Base-by-base conservation (phyloP, 2,888 invertebrate species). In the Volucella zonaria region DNA sequence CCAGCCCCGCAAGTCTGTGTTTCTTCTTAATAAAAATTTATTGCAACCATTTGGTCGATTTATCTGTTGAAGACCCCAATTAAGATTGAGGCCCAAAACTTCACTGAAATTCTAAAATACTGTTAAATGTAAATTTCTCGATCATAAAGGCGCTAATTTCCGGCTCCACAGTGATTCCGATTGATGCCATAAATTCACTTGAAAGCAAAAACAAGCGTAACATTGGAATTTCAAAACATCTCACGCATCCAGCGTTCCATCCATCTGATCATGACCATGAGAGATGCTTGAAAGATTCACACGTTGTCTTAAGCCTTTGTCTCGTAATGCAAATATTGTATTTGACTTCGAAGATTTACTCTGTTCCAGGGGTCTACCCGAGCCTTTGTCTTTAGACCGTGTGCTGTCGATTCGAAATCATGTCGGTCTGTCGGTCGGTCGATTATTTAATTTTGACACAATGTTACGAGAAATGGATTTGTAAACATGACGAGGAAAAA, bases 401-500 rank as follows among this genome's bases (percentile, higher is more conserved):
- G 12, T 40, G 11, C n/a, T 71, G 49, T 61, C 59, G 73, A 67
- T 73, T 40, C 40, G 51, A 74, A 74, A 74, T 67, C 49, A 62
- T 56, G 31, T 31, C 31, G 31, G 31, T 31, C 31, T 4, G 31
- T 6, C 31, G 31, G 31, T 6, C 31, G 31, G 31, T 31, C 31
- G 51, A 49, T 45, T 70, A 54, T 70, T 70, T 45, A 61, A 66
- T 66, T 76, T 82, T 74, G 68, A 79, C 79, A 79, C 79, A 74
- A 54, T 52, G 64, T 38, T 70, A 64, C 73, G 68, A 78, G 31
- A 71, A 77, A 78, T 82, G 82, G 82, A 78, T 75, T 42, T 42
- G 74, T 70, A 83, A 83, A 82, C 61, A 82, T 47, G 18, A 59
- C 38, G 42, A 6, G 31, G 6, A 4, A 15, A 9, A 59, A 66